These are phyloP conservation scores for Mormyrus iriodes DNA, from an alignment of 2,113 vertebrate species.

Conservation along the genomic window DNA sequence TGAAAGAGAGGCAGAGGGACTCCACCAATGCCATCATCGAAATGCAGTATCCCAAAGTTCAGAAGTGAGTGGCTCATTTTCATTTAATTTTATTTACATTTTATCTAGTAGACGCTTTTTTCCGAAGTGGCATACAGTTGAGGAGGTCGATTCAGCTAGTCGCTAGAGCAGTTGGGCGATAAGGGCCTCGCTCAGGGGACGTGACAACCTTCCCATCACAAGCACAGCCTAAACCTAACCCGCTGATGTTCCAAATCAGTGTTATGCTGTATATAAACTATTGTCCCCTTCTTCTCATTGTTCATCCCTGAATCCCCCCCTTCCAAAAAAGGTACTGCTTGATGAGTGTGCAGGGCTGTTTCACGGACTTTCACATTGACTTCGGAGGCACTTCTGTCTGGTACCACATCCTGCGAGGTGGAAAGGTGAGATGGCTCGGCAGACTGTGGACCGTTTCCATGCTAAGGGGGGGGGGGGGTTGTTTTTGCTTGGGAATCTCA, in stretches of 20 bases:
- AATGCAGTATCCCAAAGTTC: slow-evolving; percentile 99
- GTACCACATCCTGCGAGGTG: slow-evolving; percentile 94
- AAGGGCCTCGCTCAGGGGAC: not conserved
- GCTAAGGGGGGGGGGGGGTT: not conserved
- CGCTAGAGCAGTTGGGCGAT: not conserved
- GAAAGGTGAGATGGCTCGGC: slow-evolving; percentile 72
- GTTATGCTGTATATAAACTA: not conserved
- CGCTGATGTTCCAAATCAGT: no score
- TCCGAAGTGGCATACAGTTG: not conserved
- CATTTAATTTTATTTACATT: not conserved
- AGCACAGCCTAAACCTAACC: no score
- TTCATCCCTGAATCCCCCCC: not conserved
- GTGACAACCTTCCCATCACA: not conserved
- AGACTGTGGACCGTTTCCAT: not conserved
- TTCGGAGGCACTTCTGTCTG: slow-evolving; percentile 97
- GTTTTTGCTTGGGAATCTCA: not conserved
- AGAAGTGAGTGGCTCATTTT: slow-evolving; percentile 71
- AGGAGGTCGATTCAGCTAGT: not conserved
- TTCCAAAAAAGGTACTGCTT: slow-evolving; percentile 81
- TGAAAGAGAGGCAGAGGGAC: slow-evolving; percentile 94
- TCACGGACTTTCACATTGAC: slow-evolving; percentile 97
- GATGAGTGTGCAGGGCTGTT: slow-evolving; percentile 97
- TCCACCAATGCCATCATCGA: slow-evolving; percentile 93
- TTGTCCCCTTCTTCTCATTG: not conserved
- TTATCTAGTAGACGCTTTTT: not conserved